Conservation (phyloP, 2,888 invertebrate species). For the Pegoplata infirma region DNA sequence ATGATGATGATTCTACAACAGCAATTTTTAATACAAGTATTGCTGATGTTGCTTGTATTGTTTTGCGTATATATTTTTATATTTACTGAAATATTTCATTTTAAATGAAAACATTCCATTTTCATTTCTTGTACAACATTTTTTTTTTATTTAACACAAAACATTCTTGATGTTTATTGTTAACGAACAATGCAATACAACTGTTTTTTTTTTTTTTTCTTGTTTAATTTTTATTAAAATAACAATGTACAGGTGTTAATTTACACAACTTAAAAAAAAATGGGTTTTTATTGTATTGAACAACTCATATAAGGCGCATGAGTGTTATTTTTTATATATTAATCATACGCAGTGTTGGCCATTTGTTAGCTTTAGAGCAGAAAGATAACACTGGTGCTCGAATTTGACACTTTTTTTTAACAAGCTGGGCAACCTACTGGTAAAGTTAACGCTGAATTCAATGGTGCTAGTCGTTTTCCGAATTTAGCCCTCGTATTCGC, state of each 20-base stretch:
- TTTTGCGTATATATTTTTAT: neutral
- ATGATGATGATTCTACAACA: no score
- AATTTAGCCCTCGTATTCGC: no score
- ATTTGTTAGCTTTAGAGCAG: no score
- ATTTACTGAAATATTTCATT: slow-evolving; percentile 51
- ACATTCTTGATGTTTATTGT: slow-evolving; percentile 15
- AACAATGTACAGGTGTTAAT: slow-evolving; percentile 47
- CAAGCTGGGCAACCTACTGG: no score
- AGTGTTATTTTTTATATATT: slow-evolving; percentile 1
- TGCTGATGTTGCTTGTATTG: neutral
- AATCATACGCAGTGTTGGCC: neutral
- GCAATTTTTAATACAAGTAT: no score
- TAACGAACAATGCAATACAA: slow-evolving; percentile 7
- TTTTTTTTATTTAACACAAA: slow-evolving; percentile 32
- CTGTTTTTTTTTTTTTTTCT: neutral
- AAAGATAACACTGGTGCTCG: no score
- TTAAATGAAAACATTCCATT: slow-evolving; percentile 56
- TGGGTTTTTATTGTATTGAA: neutral
- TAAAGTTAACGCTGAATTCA: no score
- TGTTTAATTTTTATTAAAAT: neutral
- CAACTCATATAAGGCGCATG: neutral
- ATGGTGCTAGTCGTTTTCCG: no score
- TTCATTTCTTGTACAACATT: slow-evolving; percentile 15
- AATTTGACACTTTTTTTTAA: no score
- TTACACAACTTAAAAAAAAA: neutral